Percentiles rank a stretch among this genome's conserved stretches.
phyloP scores from a whole-genome alignment of 2,888 invertebrate species.

The Amiota minor region DNA sequence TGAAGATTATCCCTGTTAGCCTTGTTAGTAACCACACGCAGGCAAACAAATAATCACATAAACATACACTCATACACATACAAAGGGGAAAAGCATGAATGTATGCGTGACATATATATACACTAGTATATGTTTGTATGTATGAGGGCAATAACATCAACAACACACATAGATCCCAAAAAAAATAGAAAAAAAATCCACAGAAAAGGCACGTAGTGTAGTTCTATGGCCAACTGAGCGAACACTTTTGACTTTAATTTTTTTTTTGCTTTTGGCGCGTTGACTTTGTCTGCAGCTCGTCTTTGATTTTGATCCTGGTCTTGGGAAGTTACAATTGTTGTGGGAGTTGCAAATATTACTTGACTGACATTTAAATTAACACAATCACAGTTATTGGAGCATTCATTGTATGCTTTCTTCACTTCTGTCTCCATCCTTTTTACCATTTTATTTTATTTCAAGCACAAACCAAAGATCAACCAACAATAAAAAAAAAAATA shows the following conservation, averaged over 20 bases:
- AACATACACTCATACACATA: slow-evolving; percentile 15
- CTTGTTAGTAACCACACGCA: slow-evolving; percentile 40
- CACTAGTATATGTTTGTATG: not conserved
- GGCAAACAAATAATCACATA: not conserved
- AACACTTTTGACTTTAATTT: slow-evolving; percentile 12
- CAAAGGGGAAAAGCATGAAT: not conserved
- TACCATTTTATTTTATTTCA: not conserved
- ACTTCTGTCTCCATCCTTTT: not conserved
- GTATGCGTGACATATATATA: not conserved
- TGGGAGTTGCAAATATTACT: slow-evolving; percentile 62
- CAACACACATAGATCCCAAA: not conserved
- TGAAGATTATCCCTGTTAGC: slow-evolving; percentile 63
- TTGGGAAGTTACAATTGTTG: slow-evolving; percentile 14
- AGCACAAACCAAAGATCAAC: slow-evolving; percentile 39
- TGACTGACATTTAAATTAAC: slow-evolving; percentile 67
- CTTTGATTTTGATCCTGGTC: not conserved
- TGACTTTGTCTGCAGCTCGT: not conserved
- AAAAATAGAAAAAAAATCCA: not conserved
- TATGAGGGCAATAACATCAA: not conserved
- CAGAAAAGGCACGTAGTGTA: slow-evolving; percentile 62
- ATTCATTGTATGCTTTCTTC: slow-evolving; percentile 40
- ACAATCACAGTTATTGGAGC: slow-evolving; percentile 66
- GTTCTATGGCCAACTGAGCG: slow-evolving; percentile 12
- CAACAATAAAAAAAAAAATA: slow-evolving; percentile 44
- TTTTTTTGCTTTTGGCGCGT: slow-evolving; percentile 6